These are phyloP conservation scores for Stegana nigrithorax DNA, from an alignment of 2,888 invertebrate species.

Conservation along the genomic window DNA sequence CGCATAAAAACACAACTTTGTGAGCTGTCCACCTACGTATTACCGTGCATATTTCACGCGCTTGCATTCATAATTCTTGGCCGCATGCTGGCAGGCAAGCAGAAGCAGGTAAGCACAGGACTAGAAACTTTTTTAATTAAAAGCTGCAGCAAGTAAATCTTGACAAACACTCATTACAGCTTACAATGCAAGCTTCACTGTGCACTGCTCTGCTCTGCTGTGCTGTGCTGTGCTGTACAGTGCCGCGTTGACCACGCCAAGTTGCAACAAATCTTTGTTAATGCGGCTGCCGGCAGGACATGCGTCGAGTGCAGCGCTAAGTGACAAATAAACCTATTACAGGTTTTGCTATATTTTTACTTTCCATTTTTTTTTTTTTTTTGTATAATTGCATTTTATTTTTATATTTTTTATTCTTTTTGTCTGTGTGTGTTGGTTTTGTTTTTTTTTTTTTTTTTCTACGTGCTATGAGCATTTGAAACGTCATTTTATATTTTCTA, in stretches of 20 bases:
- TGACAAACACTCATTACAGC: conserved; percentile 41
- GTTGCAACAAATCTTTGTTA: conserved; percentile 59
- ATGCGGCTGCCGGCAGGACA: conserved; percentile 35
- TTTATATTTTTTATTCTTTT: neutral
- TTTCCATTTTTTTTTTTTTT: neutral
- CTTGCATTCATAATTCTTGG: conserved; percentile 7
- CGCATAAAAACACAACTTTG: conserved; percentile 1
- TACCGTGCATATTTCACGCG: conserved; percentile 8
- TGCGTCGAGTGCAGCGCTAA: conserved; percentile 31
- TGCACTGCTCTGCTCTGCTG: neutral
- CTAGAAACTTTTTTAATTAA: conserved; percentile 55
- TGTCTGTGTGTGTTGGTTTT: too few species aligned
- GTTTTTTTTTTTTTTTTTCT: too few species aligned
- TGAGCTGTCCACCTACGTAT: conserved; percentile 11
- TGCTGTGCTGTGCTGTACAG: neutral
- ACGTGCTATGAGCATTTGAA: too few species aligned
- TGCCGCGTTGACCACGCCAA: conserved; percentile 28
- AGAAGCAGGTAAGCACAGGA: too few species aligned
- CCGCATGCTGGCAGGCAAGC: neutral
- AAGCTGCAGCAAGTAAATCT: conserved; percentile 38
- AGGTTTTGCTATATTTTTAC: neutral
- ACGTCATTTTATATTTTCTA: conserved; percentile 50
- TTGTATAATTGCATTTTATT: neutral
- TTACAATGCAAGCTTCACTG: neutral
- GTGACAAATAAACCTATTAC: conserved; percentile 48